Percentiles rank a stretch among this genome's conserved stretches.
phyloP scores from a whole-genome alignment of 2,113 vertebrate species.

The Charina bottae region DNA sequence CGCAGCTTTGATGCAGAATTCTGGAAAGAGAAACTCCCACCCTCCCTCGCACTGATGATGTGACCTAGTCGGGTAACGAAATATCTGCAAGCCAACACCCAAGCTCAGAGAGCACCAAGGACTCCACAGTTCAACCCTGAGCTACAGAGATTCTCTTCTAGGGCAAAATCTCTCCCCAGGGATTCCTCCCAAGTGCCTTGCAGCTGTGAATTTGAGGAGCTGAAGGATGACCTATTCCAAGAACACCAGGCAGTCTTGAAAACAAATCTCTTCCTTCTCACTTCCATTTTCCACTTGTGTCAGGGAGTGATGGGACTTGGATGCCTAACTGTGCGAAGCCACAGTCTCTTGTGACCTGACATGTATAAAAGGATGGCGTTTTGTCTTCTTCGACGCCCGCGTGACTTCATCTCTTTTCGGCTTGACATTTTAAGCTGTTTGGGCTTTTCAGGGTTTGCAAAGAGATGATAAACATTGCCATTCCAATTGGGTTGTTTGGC shows the following conservation, averaged over 20 bases:
- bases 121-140: not conserved
- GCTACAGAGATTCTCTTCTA: not conserved
- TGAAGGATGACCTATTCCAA: not conserved
- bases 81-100: not conserved
- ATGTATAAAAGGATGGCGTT: not conserved
- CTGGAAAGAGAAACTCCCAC: too few species aligned
- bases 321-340: not conserved
- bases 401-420: not conserved
- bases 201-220: not conserved
- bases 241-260: not conserved
- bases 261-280: not conserved
- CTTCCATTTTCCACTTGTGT: not conserved
- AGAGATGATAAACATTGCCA: not conserved
- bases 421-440: not conserved
- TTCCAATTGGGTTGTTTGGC: not conserved
- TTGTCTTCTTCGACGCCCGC: accelerated
- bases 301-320: not conserved
- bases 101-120: not conserved
- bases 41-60: too few species aligned
- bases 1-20: too few species aligned
- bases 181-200: not conserved
- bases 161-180: not conserved
- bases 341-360: not conserved
- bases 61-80: too few species aligned
- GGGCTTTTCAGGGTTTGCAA: not conserved